phyloP scores from a whole-genome alignment of 2,797 vertebrate genomes.

The Stomatorhinus walkeri region DNA sequence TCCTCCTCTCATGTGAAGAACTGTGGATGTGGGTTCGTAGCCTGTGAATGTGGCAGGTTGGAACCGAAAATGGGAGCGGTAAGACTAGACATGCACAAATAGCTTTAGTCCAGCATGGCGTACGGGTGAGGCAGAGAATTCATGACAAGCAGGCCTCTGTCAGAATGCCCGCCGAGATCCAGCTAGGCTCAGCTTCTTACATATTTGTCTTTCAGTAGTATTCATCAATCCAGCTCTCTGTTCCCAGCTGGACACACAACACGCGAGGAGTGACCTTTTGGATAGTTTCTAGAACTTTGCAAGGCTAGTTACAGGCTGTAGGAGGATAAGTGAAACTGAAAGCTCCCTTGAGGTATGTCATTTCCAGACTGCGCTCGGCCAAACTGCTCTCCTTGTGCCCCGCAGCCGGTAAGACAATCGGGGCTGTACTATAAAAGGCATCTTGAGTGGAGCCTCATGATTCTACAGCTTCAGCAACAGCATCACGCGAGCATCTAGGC shows the following conservation, averaged over 20 bases:
- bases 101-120: not conserved
- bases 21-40: not conserved
- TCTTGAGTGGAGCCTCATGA: not conserved
- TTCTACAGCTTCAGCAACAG: not conserved
- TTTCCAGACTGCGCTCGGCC: not conserved
- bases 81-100: not conserved
- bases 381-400: not conserved
- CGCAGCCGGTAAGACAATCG: not conserved
- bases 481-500: not conserved
- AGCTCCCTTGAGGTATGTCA: not conserved
- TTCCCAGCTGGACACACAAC: not conserved
- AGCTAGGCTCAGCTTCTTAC: not conserved
- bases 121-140: not conserved
- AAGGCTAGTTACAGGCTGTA: constrained; percentile 21
- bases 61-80: not conserved
- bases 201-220: not conserved
- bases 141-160: not conserved
- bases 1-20: not conserved
- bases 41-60: not conserved
- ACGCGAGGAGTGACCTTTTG: not conserved
- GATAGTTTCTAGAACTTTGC: not conserved
- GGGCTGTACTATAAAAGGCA: not conserved
- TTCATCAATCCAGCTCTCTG: not conserved
- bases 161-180: not conserved
- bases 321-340: constrained; percentile 28